phyloP scores from a whole-genome alignment of 2,888 invertebrate genomes.

The Morinoia aosen region DNA sequence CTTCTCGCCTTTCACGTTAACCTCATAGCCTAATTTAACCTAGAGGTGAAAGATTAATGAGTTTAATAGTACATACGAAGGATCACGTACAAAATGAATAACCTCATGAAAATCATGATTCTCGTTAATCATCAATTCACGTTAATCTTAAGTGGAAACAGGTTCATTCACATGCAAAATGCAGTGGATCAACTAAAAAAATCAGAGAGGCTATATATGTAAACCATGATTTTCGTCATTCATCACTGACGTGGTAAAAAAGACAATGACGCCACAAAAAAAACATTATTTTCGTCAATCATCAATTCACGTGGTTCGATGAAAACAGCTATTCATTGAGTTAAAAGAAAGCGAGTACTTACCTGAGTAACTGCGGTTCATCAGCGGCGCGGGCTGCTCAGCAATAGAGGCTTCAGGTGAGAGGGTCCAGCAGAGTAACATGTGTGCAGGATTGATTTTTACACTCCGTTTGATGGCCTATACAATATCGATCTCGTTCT shows the following conservation, averaged over 20 bases:
- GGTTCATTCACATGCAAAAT: no score
- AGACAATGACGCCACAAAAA: no score
- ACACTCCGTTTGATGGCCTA: constrained; percentile 6
- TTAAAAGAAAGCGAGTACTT: background rate
- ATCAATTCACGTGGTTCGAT: background rate
- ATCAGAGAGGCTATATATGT: no score
- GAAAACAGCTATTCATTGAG: background rate
- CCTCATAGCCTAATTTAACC: background rate
- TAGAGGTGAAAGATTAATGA: background rate
- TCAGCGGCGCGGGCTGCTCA: no score
- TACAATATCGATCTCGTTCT: constrained; percentile 36
- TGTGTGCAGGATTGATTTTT: constrained; percentile 41
- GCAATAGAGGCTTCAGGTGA: background rate
- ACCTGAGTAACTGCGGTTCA: background rate
- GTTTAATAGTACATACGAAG: background rate
- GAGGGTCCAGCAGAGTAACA: constrained; percentile 27
- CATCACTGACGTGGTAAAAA: no score
- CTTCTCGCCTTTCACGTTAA: background rate
- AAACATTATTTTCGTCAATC: no score
- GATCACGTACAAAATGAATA: background rate
- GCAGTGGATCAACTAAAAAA: no score
- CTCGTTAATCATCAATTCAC: background rate
- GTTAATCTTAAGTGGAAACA: no score
- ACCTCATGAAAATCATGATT: background rate
- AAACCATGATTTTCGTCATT: no score